Conservation (phyloP, 2,113 vertebrate genomes). For the Ciconia maguari region DNA sequence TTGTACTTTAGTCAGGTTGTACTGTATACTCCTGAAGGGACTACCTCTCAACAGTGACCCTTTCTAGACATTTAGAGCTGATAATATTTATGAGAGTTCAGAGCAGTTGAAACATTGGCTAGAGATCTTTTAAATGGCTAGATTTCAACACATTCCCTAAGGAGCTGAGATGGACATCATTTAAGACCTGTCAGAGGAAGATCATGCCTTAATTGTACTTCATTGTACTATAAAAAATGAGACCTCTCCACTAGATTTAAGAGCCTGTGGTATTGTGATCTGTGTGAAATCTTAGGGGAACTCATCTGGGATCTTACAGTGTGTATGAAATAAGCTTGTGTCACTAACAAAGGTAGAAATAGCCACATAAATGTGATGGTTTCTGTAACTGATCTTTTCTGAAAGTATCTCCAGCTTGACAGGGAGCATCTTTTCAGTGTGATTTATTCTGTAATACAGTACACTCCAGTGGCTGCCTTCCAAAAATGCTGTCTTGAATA, state of each 20-base stretch:
- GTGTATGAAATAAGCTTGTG: constrained; percentile 3
- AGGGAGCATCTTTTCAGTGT: constrained; percentile 21
- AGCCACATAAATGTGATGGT: constrained; percentile 33
- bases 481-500: constrained; percentile 37
- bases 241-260: constrained; percentile 28
- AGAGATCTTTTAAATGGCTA: constrained; percentile 31
- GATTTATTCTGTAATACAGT: constrained; percentile 56
- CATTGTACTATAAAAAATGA: constrained; percentile 16
- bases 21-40: background rate
- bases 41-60: background rate
- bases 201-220: constrained; percentile 40
- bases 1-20: background rate
- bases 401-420: constrained; percentile 30
- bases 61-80: constrained; percentile 11
- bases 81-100: constrained; percentile 42
- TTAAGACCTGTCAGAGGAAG: constrained; percentile 36
- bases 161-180: background rate
- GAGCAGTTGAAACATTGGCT: background rate
- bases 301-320: background rate
- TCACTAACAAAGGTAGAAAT: constrained; percentile 22
- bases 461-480: constrained; percentile 38
- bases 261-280: background rate
- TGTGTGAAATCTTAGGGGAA: background rate
- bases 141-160: constrained; percentile 26
- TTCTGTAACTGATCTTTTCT: constrained; percentile 49